phyloP scores from a whole-genome alignment of 92 coral and sea anemone species.

The Porites divaricata region DNA sequence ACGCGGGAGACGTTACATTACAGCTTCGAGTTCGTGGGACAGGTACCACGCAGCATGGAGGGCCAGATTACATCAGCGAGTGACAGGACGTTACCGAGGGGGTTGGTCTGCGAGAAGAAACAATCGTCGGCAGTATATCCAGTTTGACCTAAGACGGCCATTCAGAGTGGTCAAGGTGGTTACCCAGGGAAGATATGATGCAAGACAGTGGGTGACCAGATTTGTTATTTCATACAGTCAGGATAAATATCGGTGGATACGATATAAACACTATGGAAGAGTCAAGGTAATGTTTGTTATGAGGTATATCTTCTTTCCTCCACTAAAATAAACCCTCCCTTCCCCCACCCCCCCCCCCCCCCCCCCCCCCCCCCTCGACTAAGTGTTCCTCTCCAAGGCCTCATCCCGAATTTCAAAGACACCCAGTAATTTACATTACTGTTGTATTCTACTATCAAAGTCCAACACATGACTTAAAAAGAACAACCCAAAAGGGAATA shows the following conservation, averaged over 20 bases:
- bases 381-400: too few relatives aligned
- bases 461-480: too few relatives aligned
- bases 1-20: conserved; percentile 60
- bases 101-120: conserved; percentile 83
- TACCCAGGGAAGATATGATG: conserved; percentile 80
- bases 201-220: conserved; percentile 77
- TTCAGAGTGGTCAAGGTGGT: conserved; percentile 59
- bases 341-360: too few relatives aligned
- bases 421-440: too few relatives aligned
- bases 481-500: too few relatives aligned
- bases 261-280: conserved; percentile 60
- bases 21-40: conserved; percentile 68
- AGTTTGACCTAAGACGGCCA: conserved; percentile 67
- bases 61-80: conserved; percentile 70
- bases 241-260: conserved; percentile 72
- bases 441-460: too few relatives aligned
- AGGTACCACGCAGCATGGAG: conserved; percentile 74
- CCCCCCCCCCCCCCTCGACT: too few relatives aligned
- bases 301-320: background rate
- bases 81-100: conserved; percentile 69
- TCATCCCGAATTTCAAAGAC: too few relatives aligned
- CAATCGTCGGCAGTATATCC: conserved; percentile 83
- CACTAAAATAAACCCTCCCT: too few relatives aligned
- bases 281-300: conserved; percentile 26
- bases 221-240: conserved; percentile 71